These are phyloP conservation scores for Polia nebulosa DNA, from an alignment of 2,888 invertebrate species.

Conservation along the genomic window DNA sequence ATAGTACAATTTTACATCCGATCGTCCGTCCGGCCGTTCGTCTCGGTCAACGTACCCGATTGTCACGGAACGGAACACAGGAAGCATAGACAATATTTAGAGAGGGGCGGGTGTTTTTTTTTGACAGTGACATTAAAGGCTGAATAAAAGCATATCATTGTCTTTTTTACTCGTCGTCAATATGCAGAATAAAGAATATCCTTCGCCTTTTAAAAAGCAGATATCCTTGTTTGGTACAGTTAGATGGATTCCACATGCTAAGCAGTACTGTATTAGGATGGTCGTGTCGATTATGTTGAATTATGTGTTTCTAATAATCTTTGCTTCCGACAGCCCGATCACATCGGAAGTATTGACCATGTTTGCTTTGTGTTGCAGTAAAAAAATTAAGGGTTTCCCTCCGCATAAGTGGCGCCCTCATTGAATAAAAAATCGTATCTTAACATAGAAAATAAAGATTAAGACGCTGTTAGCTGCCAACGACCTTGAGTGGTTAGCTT, in stretches of 20 bases:
- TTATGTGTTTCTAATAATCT: constrained; percentile 29
- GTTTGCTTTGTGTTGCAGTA: neutral
- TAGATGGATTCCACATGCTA: constrained; percentile 41
- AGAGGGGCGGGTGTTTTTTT: constrained; percentile 37
- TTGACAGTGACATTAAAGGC: constrained; percentile 32
- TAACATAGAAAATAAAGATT: no score
- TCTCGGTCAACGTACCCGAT: constrained; percentile 69
- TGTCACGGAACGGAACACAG: constrained; percentile 67
- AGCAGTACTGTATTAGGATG: constrained; percentile 24
- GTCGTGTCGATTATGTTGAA: constrained; percentile 26
- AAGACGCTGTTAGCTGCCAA: no score
- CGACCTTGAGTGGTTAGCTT: no score
- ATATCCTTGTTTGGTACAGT: constrained; percentile 7
- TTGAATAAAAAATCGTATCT: no score
- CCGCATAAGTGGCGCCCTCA: no score
- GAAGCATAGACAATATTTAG: constrained; percentile 61
- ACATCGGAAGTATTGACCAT: constrained; percentile 17
- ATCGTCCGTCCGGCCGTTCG: constrained; percentile 47
- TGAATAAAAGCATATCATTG: constrained; percentile 32
- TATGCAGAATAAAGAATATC: constrained; percentile 2
- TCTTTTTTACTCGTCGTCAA: constrained; percentile 15
- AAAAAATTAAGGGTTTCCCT: no score
- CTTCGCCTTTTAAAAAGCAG: constrained; percentile 17
- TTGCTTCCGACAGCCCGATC: constrained; percentile 26
- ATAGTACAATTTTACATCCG: constrained; percentile 64